These are phyloP conservation scores for Lithobates sylvaticus DNA, from an alignment of 2,797 vertebrate species.

Conservation along the genomic window DNA sequence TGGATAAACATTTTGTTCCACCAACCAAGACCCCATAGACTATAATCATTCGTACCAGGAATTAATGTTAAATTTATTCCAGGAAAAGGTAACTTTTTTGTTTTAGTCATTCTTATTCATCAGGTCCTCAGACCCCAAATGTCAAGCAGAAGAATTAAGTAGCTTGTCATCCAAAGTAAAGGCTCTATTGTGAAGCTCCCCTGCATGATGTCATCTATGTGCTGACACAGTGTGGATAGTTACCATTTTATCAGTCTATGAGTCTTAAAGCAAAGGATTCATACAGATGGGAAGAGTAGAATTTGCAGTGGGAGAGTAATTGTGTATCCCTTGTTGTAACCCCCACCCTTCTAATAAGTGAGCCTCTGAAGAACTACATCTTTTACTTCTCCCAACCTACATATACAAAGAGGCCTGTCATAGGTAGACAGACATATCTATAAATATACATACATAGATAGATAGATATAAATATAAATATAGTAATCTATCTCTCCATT, in stretches of 20 bases:
- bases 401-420: too few relatives aligned
- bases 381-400: not conserved
- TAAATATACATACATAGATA: too few relatives aligned
- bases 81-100: not conserved
- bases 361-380: not conserved
- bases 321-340: not conserved
- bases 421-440: too few relatives aligned
- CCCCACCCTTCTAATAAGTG: not conserved
- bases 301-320: not conserved
- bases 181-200: not conserved
- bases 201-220: not conserved
- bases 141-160: not conserved
- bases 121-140: not conserved
- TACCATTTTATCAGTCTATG: not conserved
- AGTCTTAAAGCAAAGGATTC: not conserved
- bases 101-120: not conserved
- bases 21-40: not conserved
- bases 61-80: not conserved
- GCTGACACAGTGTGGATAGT: not conserved
- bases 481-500: too few relatives aligned
- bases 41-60: not conserved
- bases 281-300: not conserved
- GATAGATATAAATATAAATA: too few relatives aligned
- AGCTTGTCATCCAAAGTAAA: slow-evolving; percentile 5
- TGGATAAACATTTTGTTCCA: too few relatives aligned